These are phyloP conservation scores for Henricia sp. DNA, from an alignment of 53 echinoderm and acorn worm genomes.

Conservation along the genomic window DNA sequence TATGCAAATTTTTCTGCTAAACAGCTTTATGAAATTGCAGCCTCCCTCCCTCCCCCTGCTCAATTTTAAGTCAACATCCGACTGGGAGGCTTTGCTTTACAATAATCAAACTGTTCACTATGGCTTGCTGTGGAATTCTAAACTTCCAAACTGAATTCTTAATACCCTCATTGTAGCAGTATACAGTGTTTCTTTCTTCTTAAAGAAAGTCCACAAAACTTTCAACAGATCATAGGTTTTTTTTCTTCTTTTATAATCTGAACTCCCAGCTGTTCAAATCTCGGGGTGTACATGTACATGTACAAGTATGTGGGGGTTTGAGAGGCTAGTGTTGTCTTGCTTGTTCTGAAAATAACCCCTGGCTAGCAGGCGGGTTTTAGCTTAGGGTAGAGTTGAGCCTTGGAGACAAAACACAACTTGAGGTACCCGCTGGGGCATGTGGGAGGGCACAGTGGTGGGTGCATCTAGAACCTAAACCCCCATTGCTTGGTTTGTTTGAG, in stretches of 20 bases:
- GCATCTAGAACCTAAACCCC: background rate
- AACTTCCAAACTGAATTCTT: background rate
- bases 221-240: constrained; percentile 11
- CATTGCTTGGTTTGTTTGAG: background rate
- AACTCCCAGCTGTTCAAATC: constrained; percentile 56
- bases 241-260: constrained; percentile 2
- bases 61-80: too few relatives aligned
- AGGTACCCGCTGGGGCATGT: background rate
- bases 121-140: background rate
- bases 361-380: background rate
- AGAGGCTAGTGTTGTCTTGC: constrained; percentile 42
- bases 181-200: constrained; percentile 9
- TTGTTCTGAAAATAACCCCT: constrained; percentile 57
- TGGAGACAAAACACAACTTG: constrained; percentile 1
- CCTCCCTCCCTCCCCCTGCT: background rate
- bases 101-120: too few relatives aligned
- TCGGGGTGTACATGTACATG: background rate
- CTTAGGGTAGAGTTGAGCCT: constrained; percentile 22
- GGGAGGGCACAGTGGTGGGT: background rate
- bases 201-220: background rate
- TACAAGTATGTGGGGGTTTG: constrained; percentile 16
- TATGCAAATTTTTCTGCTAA: too few relatives aligned
- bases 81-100: too few relatives aligned
- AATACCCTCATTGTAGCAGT: background rate
- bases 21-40: too few relatives aligned